Evolutionary conservation across 2,113 vertebrate species (phyloP), one percentile per base, ranked within the genome.

Genomic region (Penelope pileata): DNA sequence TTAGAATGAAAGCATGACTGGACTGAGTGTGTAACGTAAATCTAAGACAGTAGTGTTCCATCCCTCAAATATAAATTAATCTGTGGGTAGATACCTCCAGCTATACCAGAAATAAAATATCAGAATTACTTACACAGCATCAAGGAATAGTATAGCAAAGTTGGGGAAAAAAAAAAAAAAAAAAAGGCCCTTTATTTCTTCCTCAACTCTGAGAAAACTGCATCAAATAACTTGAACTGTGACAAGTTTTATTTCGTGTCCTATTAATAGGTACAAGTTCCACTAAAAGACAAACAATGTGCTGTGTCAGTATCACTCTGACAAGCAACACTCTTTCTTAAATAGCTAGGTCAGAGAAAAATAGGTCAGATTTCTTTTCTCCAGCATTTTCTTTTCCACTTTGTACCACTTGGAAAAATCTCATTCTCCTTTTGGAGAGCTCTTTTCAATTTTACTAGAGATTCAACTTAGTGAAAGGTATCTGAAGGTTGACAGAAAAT

Each of bases 261-360:
- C 62, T 91, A 72, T 88, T 91, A 93, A 80, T 42, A 85, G 48
- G 43, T 73, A 90, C 62, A 79, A 76, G 62, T 9, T 69, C 16
- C 58, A 91, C 18, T 82, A 69, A 85, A 93, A 83, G 50, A 29
- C 67, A 79, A 62, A 76, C 43, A 73, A 47, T 84, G 69, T 73
- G n/a, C 82, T 93, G 62, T 66, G 84, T 48, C 2, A 1, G 54
- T 73, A 48, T 8, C n/a, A 19, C 43, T 81, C 30, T 62, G 53
- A 80, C 58, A 77, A 91, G 67, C 17, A 73, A 45, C 42, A 76
- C 29, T 62, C 30, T 63, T 92, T 67, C 60, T 72, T 66, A 83
- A 85, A 85, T 66, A 83, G 79, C 45, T 88, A 63, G 86, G 86
- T 84, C 86, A 88, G 40, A 83, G 45, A 90, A 95, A n/a, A 93